Evolutionary conservation across 2,888 invertebrate species (phyloP), one percentile per base, ranked within the genome.

Genomic region (Drosophila longiperda): DNA sequence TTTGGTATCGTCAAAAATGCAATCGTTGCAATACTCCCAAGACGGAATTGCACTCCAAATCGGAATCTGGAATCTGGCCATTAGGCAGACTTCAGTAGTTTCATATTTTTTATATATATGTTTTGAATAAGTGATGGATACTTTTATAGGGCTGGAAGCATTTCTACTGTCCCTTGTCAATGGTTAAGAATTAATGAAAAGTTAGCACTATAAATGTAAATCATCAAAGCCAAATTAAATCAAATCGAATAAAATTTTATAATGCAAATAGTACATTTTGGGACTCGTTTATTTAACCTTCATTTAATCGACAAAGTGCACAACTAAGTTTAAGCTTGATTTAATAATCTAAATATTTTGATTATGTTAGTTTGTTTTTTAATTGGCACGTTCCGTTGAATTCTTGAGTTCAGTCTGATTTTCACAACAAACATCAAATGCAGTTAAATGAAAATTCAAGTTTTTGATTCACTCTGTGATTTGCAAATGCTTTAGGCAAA

Each of bases 1-100:
- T 85, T 42, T 86, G 90, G 75, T 78, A 90, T 58, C 80, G 86
- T 32, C 57, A 62, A 58, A 78, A 75, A 29, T 87, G 86, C 70
- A 87, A 87, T 69, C 88, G 89, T 12, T 87, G 86, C 55, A 55
- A 45, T 34, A 70, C 78, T 17, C 66, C 77, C 8, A 80, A 73
- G 26, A 9, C 62, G 32, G 74, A 79, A 32, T 66, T 57, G 7
- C 32, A 49, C 33, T 33, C 63, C 23, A 60, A 50, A 58, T 61
- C 73, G 29, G 73, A 72, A 49, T 54, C 71, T 84, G 89, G 89
- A 81, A 83, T 38, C 55, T 86, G 61, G 62, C 75, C 15, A 67
- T 72, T 17, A 78, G 52, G 42, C 74, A 68, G 52, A 55, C 71
- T 17, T 66, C 49, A 29, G 29, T 36, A 23, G 70, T 63, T 48